A percentile compares a stretch with the other conserved stretches of the same genome.
These are phyloP conservation scores for Stichodactyla helianthus DNA, from an alignment of 64 coral and sea anemone genomes.

Conservation along the genomic window DNA sequence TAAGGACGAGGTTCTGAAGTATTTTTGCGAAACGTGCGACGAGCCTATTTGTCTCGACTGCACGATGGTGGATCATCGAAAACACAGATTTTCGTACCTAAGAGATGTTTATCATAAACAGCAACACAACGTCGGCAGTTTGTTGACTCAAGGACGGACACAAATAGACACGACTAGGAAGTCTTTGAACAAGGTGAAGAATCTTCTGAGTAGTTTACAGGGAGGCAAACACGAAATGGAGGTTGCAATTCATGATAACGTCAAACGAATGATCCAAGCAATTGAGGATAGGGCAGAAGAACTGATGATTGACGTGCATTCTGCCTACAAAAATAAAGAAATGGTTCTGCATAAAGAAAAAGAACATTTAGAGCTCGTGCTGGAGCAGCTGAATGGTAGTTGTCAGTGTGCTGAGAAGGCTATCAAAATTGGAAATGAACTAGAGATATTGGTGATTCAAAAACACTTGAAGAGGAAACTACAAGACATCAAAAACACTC, in stretches of 20 bases:
- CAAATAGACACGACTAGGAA: conserved; percentile 85
- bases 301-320: conserved; percentile 55
- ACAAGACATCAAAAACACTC: conserved; percentile 62
- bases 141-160: conserved; percentile 67
- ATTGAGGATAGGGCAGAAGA: conserved; percentile 55
- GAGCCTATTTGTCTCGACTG: conserved; percentile 87
- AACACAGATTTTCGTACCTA: conserved; percentile 86
- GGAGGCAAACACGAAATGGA: conserved; percentile 56
- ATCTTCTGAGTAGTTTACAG: conserved; percentile 56
- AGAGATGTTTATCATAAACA: conserved; percentile 90
- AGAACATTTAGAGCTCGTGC: conserved; percentile 60
- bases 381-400: conserved; percentile 61
- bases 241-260: conserved; percentile 55
- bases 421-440: conserved; percentile 83
- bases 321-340: conserved; percentile 69
- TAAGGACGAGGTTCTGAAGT: conserved; percentile 54
- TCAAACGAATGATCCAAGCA: conserved; percentile 50
- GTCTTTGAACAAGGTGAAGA: conserved; percentile 80
- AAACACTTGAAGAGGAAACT: conserved; percentile 80
- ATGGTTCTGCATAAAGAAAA: conserved; percentile 62
- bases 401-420: conserved; percentile 84
- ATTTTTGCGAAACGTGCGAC: conserved; percentile 87
- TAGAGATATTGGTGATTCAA: conserved; percentile 88
- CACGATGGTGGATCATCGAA: conserved; percentile 65
- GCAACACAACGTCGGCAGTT: conserved; percentile 71